Conservation (phyloP, 2,113 vertebrate genomes). For the Sardina pilchardus region DNA sequence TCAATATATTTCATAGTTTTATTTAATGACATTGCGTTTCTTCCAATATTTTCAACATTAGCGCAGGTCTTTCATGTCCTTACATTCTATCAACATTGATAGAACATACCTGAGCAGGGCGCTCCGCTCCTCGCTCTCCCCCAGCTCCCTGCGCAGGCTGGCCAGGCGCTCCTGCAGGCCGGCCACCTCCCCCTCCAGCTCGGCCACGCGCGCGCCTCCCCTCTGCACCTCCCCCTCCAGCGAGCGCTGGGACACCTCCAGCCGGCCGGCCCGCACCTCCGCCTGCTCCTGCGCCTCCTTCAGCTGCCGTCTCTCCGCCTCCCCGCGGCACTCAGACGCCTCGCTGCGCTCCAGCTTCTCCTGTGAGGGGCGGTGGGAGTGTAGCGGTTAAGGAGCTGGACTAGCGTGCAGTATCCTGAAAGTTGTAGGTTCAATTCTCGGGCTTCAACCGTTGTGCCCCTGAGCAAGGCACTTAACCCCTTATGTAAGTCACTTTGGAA, state of each 20-base stretch:
- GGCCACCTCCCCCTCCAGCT: conserved; percentile 66
- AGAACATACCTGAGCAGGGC: conserved; percentile 57
- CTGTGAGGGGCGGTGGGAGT: conserved; percentile 44
- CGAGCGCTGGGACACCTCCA: conserved; percentile 67
- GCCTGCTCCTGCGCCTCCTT: conserved; percentile 69
- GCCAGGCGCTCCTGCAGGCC: conserved; percentile 66
- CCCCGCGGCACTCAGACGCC: conserved; percentile 54
- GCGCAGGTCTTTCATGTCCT: neutral
- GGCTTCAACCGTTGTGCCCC: too few relatives aligned
- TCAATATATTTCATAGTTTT: too few relatives aligned
- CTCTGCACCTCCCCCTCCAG: conserved; percentile 74
- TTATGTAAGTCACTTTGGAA: too few relatives aligned
- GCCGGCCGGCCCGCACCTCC: conserved; percentile 59
- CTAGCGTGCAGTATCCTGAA: too few relatives aligned
- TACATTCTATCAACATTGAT: neutral
- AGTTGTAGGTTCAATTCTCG: too few relatives aligned
- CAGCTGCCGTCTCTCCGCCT: conserved; percentile 63
- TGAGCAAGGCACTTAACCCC: too few relatives aligned
- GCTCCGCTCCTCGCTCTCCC: conserved; percentile 68
- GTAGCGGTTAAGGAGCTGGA: too few relatives aligned
- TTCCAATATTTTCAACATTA: neutral
- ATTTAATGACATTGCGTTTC: too few relatives aligned
- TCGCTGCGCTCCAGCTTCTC: conserved; percentile 63
- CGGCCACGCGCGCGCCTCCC: conserved; percentile 60
- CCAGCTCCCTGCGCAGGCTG: conserved; percentile 65